Percentiles rank a stretch among this genome's conserved stretches.
phyloP scores from a whole-genome alignment of 2,888 invertebrate genomes.

The Tipula confusa region DNA sequence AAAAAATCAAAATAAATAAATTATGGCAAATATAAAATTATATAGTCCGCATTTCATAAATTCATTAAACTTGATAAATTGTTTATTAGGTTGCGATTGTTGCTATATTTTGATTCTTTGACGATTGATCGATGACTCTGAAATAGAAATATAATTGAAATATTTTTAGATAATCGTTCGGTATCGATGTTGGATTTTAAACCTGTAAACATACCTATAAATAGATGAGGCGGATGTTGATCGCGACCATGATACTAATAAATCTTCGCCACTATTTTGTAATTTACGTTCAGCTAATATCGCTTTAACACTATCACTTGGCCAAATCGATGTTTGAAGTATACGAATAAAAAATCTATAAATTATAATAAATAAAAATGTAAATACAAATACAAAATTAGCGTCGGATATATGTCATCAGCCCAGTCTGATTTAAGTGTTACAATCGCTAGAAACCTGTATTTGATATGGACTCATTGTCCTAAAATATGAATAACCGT shows the following conservation, averaged over 20 bases:
- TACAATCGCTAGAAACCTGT: no score
- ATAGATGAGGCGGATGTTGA: constrained; percentile 59
- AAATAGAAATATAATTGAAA: background rate
- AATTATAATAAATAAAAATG: background rate
- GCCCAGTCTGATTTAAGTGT: no score
- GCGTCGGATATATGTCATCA: no score
- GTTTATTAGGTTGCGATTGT: background rate
- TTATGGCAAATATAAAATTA: background rate
- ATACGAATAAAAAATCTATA: constrained; percentile 65
- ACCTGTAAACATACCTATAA: constrained; percentile 55
- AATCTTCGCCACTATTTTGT: constrained; percentile 58
- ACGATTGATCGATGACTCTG: background rate
- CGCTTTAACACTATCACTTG: constrained; percentile 70
- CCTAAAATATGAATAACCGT: no score
- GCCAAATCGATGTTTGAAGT: constrained; percentile 63
- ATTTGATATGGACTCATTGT: no score
- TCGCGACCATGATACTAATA: constrained; percentile 59
- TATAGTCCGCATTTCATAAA: background rate
- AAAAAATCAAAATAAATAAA: background rate
- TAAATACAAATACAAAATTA: no score
- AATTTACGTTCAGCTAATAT: constrained; percentile 58
- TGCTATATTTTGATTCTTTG: background rate
- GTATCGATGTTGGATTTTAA: background rate
- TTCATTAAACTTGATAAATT: background rate
- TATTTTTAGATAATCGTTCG: background rate